These are phyloP conservation scores for Gymnorhina tibicen DNA, from an alignment of 2,113 vertebrate genomes.

Conservation along the genomic window DNA sequence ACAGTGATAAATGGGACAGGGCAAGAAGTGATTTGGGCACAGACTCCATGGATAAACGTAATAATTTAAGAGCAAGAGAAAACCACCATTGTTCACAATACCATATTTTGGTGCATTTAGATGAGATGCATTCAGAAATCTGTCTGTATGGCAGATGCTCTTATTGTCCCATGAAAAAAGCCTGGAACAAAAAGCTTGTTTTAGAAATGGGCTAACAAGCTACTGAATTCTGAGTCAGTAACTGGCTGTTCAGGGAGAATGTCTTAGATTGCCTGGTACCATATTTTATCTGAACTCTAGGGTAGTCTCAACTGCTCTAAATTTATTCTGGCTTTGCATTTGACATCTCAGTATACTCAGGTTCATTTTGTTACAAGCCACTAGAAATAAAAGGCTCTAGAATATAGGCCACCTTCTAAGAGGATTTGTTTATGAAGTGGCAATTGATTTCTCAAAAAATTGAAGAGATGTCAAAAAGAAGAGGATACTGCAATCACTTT, in stretches of 20 bases:
- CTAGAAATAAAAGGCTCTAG: not conserved
- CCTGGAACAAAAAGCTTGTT: not conserved
- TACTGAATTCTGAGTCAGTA: not conserved
- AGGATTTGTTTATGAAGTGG: not conserved
- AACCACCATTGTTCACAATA: not conserved
- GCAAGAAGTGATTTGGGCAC: not conserved
- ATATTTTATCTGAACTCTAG: not conserved
- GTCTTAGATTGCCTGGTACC: not conserved
- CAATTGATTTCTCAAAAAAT: not conserved
- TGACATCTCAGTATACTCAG: not conserved
- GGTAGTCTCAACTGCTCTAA: not conserved
- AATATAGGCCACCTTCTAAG: not conserved
- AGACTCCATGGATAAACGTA: not conserved
- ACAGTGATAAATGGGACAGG: not conserved
- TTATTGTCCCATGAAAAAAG: not conserved
- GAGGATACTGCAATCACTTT: not conserved
- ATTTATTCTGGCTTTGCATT: not conserved
- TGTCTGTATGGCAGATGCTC: not conserved
- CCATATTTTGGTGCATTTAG: not conserved
- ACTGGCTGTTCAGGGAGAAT: not conserved
- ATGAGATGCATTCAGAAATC: conserved; percentile 11
- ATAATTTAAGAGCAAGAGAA: not conserved
- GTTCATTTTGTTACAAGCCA: not conserved
- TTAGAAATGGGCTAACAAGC: not conserved
- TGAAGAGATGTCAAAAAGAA: not conserved